A percentile compares a stretch with the other conserved stretches of the same genome.
Evolutionary conservation across 1,140 invertebrate genomes (phyloP).

Genomic region (Heterodera carotae): DNA sequence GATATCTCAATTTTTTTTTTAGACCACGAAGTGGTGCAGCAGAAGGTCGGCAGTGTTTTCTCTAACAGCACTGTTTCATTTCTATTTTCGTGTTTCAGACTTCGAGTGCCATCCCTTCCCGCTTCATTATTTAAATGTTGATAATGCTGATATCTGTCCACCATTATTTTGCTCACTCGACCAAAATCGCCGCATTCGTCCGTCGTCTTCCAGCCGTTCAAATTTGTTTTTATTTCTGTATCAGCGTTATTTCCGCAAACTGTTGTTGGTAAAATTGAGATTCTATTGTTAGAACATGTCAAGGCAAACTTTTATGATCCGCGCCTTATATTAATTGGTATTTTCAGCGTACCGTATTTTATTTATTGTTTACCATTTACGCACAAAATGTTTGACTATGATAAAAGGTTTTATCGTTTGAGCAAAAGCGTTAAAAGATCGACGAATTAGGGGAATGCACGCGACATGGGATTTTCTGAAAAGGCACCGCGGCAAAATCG

Average conservation of each 20-base stretch:
- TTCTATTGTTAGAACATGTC: slow-evolving; percentile 5
- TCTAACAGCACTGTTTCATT: background rate
- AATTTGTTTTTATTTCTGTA: background rate
- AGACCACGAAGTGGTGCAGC: slow-evolving; percentile 10
- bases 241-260: slow-evolving; percentile 4
- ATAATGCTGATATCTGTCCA: slow-evolving; percentile 9
- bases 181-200: too few species aligned
- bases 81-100: background rate
- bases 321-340: background rate
- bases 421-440: too few species aligned
- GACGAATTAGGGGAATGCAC: too few species aligned
- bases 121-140: slow-evolving; percentile 18
- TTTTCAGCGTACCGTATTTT: background rate
- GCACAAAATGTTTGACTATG: background rate
- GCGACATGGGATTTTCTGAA: slow-evolving; percentile 3
- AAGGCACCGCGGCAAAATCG: slow-evolving; percentile 34
- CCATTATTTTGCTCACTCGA: background rate
- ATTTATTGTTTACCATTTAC: background rate
- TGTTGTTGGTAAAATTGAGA: slow-evolving; percentile 13
- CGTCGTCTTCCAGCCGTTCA: background rate
- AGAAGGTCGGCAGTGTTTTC: slow-evolving; percentile 6
- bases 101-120: slow-evolving; percentile 26
- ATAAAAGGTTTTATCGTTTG: background rate
- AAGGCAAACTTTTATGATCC: slow-evolving; percentile 1
- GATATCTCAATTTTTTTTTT: background rate